A percentile compares a stretch with the other conserved stretches of the same genome.
Conservation (phyloP, 2,797 vertebrate species). For the Anomalospiza imberbis region DNA sequence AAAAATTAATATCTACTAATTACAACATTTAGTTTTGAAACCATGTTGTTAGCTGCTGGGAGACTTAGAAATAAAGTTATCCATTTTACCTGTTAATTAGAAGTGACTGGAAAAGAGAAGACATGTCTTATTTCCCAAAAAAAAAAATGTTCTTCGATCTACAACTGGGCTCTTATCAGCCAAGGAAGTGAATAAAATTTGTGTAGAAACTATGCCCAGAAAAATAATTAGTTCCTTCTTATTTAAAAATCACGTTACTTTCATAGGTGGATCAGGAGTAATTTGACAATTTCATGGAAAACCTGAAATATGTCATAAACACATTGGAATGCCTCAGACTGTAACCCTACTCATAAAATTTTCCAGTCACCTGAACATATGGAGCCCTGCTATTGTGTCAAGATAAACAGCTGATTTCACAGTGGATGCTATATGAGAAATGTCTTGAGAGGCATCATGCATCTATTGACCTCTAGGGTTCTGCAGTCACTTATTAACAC, state of each 20-base stretch:
- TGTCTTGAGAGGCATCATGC: background rate
- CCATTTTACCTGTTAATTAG: background rate
- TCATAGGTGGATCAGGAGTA: background rate
- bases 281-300: background rate
- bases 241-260: background rate
- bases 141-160: background rate
- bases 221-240: background rate
- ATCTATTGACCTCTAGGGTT: background rate
- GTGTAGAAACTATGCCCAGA: background rate
- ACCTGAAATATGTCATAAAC: background rate
- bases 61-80: background rate
- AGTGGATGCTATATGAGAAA: background rate
- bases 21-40: background rate
- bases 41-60: background rate
- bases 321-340: accelerated
- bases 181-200: background rate
- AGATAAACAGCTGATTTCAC: background rate
- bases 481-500: background rate
- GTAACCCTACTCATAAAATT: background rate
- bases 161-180: background rate
- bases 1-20: background rate
- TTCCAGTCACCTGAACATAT: background rate
- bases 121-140: accelerated
- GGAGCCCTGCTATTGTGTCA: background rate
- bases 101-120: background rate